Evolutionary conservation across 1,140 invertebrate genomes (phyloP).

Genomic region (Pissodes strobi): DNA sequence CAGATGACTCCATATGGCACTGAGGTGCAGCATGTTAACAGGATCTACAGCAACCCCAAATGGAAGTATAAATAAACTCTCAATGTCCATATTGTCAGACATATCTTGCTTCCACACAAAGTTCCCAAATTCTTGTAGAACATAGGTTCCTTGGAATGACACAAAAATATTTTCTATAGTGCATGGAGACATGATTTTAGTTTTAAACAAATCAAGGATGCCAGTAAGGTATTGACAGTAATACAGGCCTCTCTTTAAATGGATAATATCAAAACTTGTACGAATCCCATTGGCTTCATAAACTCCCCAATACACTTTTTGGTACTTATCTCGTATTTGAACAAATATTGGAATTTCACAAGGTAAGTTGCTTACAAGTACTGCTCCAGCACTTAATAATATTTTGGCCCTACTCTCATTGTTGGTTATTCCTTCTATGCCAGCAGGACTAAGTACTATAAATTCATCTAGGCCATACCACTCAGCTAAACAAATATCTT

Average conservation of each 20-base stretch:
- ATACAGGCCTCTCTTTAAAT: slow-evolving; percentile 78
- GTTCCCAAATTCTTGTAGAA: slow-evolving; percentile 72
- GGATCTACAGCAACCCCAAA: slow-evolving; percentile 86
- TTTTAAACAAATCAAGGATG: slow-evolving; percentile 77
- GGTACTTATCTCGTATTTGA: slow-evolving; percentile 79
- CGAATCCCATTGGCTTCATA: slow-evolving; percentile 74
- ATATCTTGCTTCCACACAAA: slow-evolving; percentile 72
- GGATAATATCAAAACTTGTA: slow-evolving; percentile 86
- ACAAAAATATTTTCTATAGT: slow-evolving; percentile 70
- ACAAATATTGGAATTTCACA: slow-evolving; percentile 86
- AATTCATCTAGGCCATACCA: slow-evolving; percentile 87
- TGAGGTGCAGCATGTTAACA: slow-evolving; percentile 74
- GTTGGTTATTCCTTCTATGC: slow-evolving; percentile 65
- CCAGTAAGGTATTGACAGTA: slow-evolving; percentile 83
- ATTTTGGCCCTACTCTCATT: slow-evolving; percentile 80
- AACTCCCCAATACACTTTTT: slow-evolving; percentile 81
- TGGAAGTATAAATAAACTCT: slow-evolving; percentile 66
- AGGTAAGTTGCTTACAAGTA: slow-evolving; percentile 81
- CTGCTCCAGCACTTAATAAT: slow-evolving; percentile 80
- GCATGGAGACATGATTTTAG: slow-evolving; percentile 69
- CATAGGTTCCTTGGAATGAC: slow-evolving; percentile 82
- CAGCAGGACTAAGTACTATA: slow-evolving; percentile 72
- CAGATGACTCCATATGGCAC: slow-evolving; percentile 86
- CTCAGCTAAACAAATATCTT: slow-evolving; percentile 54
- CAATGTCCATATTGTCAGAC: slow-evolving; percentile 64